Evolutionary conservation across 2,888 invertebrate species (phyloP), one percentile per base, ranked within the genome.

Genomic region (Chalcosyrphus nemorum): DNA sequence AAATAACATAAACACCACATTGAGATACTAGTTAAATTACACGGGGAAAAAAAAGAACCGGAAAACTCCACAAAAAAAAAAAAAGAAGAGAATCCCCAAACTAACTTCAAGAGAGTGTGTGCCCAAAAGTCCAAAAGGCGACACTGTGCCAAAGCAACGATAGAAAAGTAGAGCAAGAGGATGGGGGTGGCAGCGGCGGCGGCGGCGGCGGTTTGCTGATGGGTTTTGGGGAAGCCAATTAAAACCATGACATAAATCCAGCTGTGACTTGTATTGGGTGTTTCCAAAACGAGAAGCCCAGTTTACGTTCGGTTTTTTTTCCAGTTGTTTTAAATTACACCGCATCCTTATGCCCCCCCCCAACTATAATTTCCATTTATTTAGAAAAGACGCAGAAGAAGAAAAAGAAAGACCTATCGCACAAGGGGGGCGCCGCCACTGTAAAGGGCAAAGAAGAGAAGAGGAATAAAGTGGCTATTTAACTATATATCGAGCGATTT

Each of bases 201-300:
- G 38, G 15, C 11, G 52, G 43, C 70, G 63, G 47, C 63, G 41
- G 47, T 38, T 32, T 50, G 41, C 78, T 75, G 76, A 82, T 80
- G 76, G 86, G 81, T 86, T 86, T 81, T 76, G 19, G 88, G 88
- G 89, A 89, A 90, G 90, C 91, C 91, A 91, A 91, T 91, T 91
- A 91, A 91, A 91, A 89, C 88, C 89, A 89, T 89, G 90, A 89
- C 89, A 91, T 91, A 91, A 91, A 91, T 91, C 90, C 90, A 90
- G 89, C 89, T 90, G 89, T 88, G 89, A 90, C 90, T 90, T 89
- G 89, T 90, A 90, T 90, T 90, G 91, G 91, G 91, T 90, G 90
- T 91, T 90, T 90, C 90, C 89, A 87, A 76, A 70, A 71, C 54
- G 88, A 87, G 88, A 88, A 88, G 87, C 87, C 87, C 87, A 87